Evolutionary conservation across 2,113 vertebrate genomes (phyloP).

Genomic region (Zosterops hypoxanthus): DNA sequence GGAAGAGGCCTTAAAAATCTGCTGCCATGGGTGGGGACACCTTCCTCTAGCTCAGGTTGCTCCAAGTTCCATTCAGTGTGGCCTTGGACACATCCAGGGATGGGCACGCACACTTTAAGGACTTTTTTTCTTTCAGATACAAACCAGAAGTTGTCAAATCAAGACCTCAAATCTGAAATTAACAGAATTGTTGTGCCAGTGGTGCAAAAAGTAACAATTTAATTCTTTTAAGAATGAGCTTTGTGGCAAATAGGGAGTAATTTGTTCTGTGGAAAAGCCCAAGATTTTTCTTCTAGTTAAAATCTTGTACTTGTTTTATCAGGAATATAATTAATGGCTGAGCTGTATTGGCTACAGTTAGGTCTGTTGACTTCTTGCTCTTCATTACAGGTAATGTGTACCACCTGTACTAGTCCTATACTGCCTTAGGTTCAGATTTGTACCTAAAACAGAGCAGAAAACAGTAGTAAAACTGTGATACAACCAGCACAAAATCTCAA

Average conservation of each 20-base stretch:
- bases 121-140: background rate
- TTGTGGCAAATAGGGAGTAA: background rate
- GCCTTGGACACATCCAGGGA: background rate
- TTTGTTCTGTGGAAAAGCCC: background rate
- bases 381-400: background rate
- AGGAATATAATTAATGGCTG: background rate
- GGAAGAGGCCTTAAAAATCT: background rate
- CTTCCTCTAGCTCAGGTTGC: background rate
- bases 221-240: background rate
- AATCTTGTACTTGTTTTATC: background rate
- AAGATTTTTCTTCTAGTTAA: background rate
- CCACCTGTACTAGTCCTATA: no score
- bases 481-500: background rate
- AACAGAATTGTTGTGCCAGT: background rate
- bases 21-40: background rate
- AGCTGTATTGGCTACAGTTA: background rate
- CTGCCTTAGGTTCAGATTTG: background rate
- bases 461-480: background rate
- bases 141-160: background rate
- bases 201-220: background rate
- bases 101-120: background rate
- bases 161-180: background rate
- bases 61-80: accelerated
- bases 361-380: background rate
- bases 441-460: background rate